A percentile compares a stretch with the other conserved stretches of the same genome.
phyloP scores from a whole-genome alignment of 2,797 vertebrate species.

The Synaphobranchus kaupii region DNA sequence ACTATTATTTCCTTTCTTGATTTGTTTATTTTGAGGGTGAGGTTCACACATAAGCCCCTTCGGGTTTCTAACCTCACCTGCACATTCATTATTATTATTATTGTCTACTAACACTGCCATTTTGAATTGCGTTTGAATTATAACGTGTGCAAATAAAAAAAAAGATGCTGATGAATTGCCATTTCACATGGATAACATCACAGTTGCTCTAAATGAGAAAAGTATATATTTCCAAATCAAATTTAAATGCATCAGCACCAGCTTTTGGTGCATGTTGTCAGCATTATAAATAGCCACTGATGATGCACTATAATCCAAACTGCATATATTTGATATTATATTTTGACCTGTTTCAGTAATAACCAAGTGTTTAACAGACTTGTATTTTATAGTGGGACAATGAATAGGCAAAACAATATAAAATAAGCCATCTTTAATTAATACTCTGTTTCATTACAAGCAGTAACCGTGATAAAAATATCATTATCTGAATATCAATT shows the following conservation, averaged over 20 bases:
- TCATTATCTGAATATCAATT: conserved; percentile 53
- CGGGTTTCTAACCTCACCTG: too few species aligned
- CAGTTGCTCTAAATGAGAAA: not conserved
- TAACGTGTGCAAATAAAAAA: too few species aligned
- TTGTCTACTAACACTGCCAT: too few species aligned
- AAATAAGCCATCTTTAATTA: conserved; percentile 59
- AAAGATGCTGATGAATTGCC: too few species aligned
- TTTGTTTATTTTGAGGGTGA: too few species aligned
- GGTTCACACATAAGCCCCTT: too few species aligned
- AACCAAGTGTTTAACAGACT: not conserved
- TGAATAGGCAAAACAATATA: conserved; percentile 17
- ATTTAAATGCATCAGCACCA: not conserved
- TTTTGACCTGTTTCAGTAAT: not conserved
- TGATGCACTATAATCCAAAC: not conserved
- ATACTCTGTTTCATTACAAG: conserved; percentile 53
- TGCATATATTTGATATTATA: not conserved
- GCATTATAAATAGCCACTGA: not conserved
- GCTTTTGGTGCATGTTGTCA: not conserved
- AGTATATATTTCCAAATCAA: not conserved
- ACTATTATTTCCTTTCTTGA: too few species aligned
- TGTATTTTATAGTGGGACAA: not conserved
- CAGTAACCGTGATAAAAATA: conserved; percentile 54
- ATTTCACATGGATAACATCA: not conserved
- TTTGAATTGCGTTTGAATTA: too few species aligned
- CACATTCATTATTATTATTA: too few species aligned